Percentiles rank a stretch among this genome's conserved stretches.
phyloP scores from a whole-genome alignment of 2,888 invertebrate species.

The Pristionchus exspectatus region DNA sequence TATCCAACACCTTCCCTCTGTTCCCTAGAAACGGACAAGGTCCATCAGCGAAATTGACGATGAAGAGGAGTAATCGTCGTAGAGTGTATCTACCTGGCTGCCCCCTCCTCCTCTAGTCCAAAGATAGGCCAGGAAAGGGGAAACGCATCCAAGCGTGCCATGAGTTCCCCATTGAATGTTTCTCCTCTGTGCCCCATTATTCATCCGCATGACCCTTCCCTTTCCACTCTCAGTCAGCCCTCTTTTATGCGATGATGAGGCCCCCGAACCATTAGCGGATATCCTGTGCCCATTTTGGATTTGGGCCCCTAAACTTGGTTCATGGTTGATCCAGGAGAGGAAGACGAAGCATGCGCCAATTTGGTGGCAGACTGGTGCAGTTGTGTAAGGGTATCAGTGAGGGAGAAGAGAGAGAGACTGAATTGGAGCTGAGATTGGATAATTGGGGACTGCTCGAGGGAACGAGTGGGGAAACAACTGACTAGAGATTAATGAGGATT shows the following conservation, averaged over 20 bases:
- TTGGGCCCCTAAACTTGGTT: background rate
- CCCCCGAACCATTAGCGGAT: constrained; percentile 31
- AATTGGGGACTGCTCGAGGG: constrained; percentile 25
- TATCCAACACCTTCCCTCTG: background rate
- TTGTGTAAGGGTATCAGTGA: constrained; percentile 37
- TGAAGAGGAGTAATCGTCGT: background rate
- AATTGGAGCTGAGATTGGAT: constrained; percentile 36
- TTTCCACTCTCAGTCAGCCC: background rate
- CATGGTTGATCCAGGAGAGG: background rate
- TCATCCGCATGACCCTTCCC: constrained; percentile 26
- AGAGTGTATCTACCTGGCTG: background rate
- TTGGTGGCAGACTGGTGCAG: background rate
- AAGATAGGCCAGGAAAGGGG: constrained; percentile 6
- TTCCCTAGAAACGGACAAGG: background rate
- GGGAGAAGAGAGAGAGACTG: background rate
- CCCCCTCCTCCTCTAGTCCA: background rate
- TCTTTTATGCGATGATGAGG: background rate
- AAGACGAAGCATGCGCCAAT: background rate
- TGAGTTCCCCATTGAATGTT: constrained; percentile 44
- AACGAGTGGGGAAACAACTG: background rate
- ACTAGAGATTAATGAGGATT: background rate
- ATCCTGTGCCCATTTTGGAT: background rate
- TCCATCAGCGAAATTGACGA: constrained; percentile 32
- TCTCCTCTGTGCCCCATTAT: background rate
- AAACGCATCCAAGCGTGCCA: background rate